Conservation (phyloP, 2,113 vertebrate genomes). For the Rana temporaria region DNA sequence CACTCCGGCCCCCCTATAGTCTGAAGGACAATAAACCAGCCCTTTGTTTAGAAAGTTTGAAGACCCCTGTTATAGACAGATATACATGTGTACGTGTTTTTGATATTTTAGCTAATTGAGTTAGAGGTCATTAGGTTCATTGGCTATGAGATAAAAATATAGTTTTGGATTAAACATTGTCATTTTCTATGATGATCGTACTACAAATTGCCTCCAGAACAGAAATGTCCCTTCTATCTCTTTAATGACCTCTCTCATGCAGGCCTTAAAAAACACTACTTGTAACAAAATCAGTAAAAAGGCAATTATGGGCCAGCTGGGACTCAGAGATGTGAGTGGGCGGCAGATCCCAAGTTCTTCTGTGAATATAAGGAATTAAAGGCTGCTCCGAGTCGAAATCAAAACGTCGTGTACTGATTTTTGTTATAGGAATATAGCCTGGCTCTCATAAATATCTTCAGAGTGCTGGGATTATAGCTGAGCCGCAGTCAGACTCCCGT, state of each 20-base stretch:
- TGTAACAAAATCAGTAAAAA: slow-evolving; percentile 57
- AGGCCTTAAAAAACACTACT: slow-evolving; percentile 32
- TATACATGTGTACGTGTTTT: too few species aligned
- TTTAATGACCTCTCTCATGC: slow-evolving; percentile 23
- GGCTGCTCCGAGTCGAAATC: slow-evolving; percentile 17
- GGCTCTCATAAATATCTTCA: slow-evolving; percentile 31
- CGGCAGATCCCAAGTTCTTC: slow-evolving; percentile 48
- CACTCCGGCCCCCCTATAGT: too few species aligned
- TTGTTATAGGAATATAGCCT: slow-evolving; percentile 1
- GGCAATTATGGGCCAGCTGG: slow-evolving; percentile 62
- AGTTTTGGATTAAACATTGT: slow-evolving; percentile 7
- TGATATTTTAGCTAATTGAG: too few species aligned
- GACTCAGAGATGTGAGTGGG: slow-evolving; percentile 58
- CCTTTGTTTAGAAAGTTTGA: too few species aligned
- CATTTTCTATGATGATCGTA: background rate
- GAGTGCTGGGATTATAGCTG: slow-evolving; percentile 19
- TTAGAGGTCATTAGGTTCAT: background rate
- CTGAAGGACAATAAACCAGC: too few species aligned
- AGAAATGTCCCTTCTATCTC: background rate
- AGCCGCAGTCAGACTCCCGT: background rate
- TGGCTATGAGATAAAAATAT: background rate
- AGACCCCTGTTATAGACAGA: too few species aligned
- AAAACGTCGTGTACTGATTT: slow-evolving; percentile 13
- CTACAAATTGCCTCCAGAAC: background rate
- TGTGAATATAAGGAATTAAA: slow-evolving; percentile 19